These are phyloP conservation scores for Panzeria rudis DNA, from an alignment of 2,888 invertebrate species.

Conservation along the genomic window DNA sequence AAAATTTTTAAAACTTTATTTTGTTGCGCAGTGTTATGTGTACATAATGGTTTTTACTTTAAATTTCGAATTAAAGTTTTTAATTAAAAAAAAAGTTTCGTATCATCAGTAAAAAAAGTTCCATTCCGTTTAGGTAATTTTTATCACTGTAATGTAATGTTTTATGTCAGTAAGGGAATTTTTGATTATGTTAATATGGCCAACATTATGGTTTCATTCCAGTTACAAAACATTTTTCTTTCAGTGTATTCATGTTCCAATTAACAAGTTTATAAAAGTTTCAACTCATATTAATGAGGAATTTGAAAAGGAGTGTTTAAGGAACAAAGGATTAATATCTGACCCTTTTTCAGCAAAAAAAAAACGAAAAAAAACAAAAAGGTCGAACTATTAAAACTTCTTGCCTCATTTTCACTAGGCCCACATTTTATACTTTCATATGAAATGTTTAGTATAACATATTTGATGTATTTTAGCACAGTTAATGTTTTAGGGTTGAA, in stretches of 20 bases:
- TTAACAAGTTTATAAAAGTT: constrained; percentile 43
- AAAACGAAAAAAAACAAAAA: not conserved
- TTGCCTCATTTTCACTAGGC: constrained; percentile 52
- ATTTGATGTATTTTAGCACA: constrained; percentile 12
- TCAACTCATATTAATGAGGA: constrained; percentile 48
- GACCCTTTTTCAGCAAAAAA: constrained; percentile 65
- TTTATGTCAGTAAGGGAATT: too few species aligned
- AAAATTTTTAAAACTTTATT: too few species aligned
- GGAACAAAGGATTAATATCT: constrained; percentile 68
- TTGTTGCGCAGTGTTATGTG: too few species aligned
- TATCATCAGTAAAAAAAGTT: too few species aligned
- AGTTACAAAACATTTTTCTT: too few species aligned
- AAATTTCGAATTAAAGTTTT: too few species aligned
- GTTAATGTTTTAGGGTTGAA: constrained; percentile 10
- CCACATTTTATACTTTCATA: constrained; percentile 25
- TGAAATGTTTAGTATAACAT: not conserved
- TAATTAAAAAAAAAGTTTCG: too few species aligned
- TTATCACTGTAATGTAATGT: too few species aligned
- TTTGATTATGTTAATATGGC: too few species aligned
- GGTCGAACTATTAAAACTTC: constrained; percentile 15
- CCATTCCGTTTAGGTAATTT: too few species aligned
- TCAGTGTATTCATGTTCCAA: not conserved
- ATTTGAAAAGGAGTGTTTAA: constrained; percentile 35
- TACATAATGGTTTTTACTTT: too few species aligned
- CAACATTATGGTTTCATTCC: too few species aligned